These are phyloP conservation scores for Hoplostethus mediterraneus DNA, from an alignment of 2,797 vertebrate species.

Conservation along the genomic window DNA sequence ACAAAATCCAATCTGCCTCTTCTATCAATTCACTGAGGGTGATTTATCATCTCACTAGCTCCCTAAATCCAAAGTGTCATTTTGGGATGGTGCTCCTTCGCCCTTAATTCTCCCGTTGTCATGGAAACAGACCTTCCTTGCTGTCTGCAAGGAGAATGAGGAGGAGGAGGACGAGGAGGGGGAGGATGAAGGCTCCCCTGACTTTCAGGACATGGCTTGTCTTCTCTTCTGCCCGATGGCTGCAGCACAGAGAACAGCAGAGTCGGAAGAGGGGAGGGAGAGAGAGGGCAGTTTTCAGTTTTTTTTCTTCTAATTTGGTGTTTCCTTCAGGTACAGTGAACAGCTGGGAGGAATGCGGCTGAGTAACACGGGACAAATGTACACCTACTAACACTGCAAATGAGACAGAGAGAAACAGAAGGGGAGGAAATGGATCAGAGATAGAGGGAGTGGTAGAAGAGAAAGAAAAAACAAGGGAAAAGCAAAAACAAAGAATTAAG, in stretches of 20 bases:
- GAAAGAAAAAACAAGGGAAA: not conserved
- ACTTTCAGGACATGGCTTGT: constrained; percentile 71
- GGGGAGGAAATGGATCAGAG: not conserved
- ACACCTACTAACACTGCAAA: constrained; percentile 3
- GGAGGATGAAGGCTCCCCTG: constrained; percentile 70
- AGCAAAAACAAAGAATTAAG: too few species aligned
- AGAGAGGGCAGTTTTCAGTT: not conserved
- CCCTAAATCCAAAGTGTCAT: constrained; percentile 75
- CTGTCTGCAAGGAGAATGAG: constrained; percentile 76
- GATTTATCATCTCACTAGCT: constrained; percentile 68
- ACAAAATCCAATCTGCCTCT: constrained; percentile 55
- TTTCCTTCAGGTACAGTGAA: constrained; percentile 39
- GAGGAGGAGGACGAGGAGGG: constrained; percentile 59
- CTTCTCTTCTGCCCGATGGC: constrained; percentile 59
- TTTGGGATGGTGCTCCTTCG: constrained; percentile 77
- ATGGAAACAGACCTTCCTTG: constrained; percentile 86
- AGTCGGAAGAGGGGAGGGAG: not conserved
- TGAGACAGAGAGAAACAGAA: not conserved
- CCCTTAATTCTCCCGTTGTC: constrained; percentile 84
- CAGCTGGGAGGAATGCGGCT: constrained; percentile 20
- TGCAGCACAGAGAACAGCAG: constrained; percentile 56
- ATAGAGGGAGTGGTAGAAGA: not conserved
- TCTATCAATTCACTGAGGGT: constrained; percentile 53
- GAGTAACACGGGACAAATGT: constrained; percentile 14
- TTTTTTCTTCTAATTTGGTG: constrained; percentile 34